These are phyloP conservation scores for Calliopsis andreniformis DNA, from an alignment of 1,140 invertebrate genomes.

Conservation along the genomic window DNA sequence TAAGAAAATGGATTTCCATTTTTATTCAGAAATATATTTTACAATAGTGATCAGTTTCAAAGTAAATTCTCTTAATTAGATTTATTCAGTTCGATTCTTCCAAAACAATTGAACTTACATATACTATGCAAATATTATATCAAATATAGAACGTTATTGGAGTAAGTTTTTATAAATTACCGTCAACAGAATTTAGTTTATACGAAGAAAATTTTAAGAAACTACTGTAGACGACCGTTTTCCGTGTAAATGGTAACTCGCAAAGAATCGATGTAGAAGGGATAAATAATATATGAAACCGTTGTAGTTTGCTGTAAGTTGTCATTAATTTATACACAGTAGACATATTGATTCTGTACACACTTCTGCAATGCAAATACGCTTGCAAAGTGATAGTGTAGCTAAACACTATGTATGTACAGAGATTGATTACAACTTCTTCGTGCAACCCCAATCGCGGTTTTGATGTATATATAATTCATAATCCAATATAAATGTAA, in stretches of 20 bases:
- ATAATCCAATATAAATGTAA: too few species aligned
- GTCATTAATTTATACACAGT: constrained; percentile 9
- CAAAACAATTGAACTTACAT: not conserved
- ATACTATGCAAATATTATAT: not conserved
- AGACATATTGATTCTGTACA: not conserved
- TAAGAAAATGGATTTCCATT: not conserved
- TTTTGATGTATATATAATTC: too few species aligned
- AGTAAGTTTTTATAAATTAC: not conserved
- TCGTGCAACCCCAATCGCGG: too few species aligned
- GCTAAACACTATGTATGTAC: not conserved
- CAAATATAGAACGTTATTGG: not conserved
- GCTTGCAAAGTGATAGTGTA: not conserved
- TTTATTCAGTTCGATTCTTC: not conserved
- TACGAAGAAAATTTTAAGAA: not conserved
- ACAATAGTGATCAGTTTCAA: not conserved
- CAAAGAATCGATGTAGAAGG: not conserved
- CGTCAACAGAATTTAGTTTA: not conserved
- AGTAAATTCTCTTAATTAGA: not conserved
- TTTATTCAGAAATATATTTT: not conserved
- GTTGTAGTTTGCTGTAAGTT: constrained; percentile 1
- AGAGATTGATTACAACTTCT: too few species aligned
- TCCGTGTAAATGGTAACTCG: not conserved
- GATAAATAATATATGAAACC: not conserved
- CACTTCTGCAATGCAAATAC: not conserved
- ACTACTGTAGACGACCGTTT: not conserved